Conservation (phyloP, 2,113 vertebrate species). For the Pedetes capensis region DNA sequence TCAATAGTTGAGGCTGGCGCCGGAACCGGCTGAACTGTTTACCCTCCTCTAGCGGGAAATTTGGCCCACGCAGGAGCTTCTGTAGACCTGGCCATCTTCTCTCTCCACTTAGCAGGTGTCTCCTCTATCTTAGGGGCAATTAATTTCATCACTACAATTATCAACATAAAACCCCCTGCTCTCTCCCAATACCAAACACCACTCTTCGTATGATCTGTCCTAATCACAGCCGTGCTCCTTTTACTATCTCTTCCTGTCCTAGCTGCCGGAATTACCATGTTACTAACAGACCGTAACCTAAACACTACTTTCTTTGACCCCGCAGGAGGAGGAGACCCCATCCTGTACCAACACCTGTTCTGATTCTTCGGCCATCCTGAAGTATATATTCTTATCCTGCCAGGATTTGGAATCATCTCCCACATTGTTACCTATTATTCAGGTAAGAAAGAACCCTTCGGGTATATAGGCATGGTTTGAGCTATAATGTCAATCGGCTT, state of each 20-base stretch:
- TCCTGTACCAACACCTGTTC: neutral
- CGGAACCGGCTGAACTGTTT: too few relatives aligned
- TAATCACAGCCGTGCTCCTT: neutral
- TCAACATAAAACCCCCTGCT: neutral
- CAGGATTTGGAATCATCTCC: too few relatives aligned
- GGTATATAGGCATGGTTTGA: neutral
- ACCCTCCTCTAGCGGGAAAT: neutral
- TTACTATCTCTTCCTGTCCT: neutral
- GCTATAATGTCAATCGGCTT: neutral
- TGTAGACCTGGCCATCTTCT: too few relatives aligned
- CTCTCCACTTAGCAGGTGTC: too few relatives aligned
- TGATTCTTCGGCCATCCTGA: neutral
- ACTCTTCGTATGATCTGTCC: neutral
- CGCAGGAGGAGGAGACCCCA: neutral
- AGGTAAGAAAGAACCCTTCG: neutral
- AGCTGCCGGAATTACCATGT: neutral
- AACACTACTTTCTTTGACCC: neutral
- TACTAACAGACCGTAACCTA: neutral
- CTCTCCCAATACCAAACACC: neutral
- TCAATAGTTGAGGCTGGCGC: neutral
- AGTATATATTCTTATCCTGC: neutral
- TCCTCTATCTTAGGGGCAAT: too few relatives aligned
- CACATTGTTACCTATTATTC: too few relatives aligned
- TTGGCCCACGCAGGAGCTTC: neutral
- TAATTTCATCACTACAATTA: neutral